Evolutionary conservation across 2,888 invertebrate species (phyloP), one percentile per base, ranked within the genome.

Genomic region (Creontiades dilutus): DNA sequence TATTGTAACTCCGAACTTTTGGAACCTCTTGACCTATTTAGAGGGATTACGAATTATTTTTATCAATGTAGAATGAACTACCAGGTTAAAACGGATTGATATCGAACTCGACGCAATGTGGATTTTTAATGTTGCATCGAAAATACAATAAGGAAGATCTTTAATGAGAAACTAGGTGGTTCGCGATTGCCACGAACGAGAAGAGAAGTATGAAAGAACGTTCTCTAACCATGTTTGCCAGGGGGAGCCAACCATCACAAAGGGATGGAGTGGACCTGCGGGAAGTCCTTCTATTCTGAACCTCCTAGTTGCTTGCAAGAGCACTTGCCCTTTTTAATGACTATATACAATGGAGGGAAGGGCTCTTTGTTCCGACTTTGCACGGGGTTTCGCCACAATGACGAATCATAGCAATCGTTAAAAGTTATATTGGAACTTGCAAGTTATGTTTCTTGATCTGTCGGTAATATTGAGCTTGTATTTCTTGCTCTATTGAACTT

Each of bases 241-340:
- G 11, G 68, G 68, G 27, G 68, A 68, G 23, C 23, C 11, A 2
- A 23, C 23, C 11, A 5, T 7, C 16, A 57, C 68, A 68, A 68
- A 68, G 68, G 68, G 19, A 68, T 68, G 68, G 27, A 68, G 68
- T 68, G 68, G 68, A 68, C 68, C 68, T 23, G 68, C 68, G 68
- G 68, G 68, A 68, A 68, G 68, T 27, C 68, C 68, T 19, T 61
- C 23, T 68, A 19, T 68, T 12, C 5, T 19, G 19, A n/a, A 19
- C 7, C n/a, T n/a, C 11, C 23, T 68, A 68, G 5, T 68, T 61
- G 19, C n/a, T 23, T 68, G 27, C 68, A 68, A 68, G 68, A 68
- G 68, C 68, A 68, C 68, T 68, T 68, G 68, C 68, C 23, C 27
- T 23, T 68, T 68, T 68, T 68, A 61, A 68, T 68, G 68, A 68